phyloP scores from a whole-genome alignment of 2,797 vertebrate genomes.

The Chromis chromis region DNA sequence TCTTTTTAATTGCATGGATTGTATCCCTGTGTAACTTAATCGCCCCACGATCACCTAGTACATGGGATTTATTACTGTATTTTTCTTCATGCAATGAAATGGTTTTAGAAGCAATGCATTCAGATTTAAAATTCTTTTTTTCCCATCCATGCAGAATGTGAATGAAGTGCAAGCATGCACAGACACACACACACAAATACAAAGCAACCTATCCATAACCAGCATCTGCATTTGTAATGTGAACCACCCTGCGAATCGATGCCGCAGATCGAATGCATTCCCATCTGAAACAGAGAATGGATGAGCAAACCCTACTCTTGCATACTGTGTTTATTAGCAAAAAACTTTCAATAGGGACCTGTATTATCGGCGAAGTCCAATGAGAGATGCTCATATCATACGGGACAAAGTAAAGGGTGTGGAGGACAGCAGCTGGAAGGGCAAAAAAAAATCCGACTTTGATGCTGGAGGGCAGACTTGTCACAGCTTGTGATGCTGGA shows the following conservation, averaged over 20 bases:
- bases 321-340: not conserved
- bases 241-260: constrained; percentile 30
- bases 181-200: constrained; percentile 1
- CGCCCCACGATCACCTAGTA: constrained; percentile 68
- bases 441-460: too few species aligned
- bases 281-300: constrained; percentile 16
- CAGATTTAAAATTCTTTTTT: not conserved
- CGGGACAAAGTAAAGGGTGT: not conserved
- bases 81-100: constrained; percentile 1
- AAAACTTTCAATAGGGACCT: not conserved
- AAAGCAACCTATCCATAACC: constrained; percentile 1
- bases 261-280: constrained; percentile 16
- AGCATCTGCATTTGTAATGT: constrained; percentile 20
- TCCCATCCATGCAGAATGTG: too few species aligned
- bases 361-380: not conserved
- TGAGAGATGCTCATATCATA: too few species aligned
- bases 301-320: not conserved
- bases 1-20: constrained; percentile 84
- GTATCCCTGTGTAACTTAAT: constrained; percentile 77
- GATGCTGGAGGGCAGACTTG: too few species aligned
- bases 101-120: constrained; percentile 7
- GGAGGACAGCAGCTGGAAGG: not conserved
- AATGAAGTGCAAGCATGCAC: not conserved
- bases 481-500: not conserved
- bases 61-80: constrained; percentile 31